Base-by-base conservation (phyloP, 2,888 invertebrate genomes). In the Drosophila suboccidentalis region DNA sequence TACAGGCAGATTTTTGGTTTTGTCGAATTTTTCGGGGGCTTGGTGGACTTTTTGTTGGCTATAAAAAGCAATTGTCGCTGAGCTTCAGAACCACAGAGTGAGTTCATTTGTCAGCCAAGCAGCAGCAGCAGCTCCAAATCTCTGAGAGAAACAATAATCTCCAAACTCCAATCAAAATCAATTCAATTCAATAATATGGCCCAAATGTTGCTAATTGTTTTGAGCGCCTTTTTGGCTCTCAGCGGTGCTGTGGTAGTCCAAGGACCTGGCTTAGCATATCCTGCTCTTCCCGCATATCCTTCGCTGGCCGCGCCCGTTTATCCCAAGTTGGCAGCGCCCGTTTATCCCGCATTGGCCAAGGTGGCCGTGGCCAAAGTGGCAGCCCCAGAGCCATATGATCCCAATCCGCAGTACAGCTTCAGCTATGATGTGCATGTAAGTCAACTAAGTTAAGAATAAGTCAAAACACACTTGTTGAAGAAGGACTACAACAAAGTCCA, bases 341-440 rank as follows among this genome's bases (percentile, higher is more conserved):
- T 85, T 3, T 88, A 80, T 64, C 90, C 89, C 6, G 75, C 68
- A 4, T 34, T 90, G 49, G 84, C 89, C 38, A 89, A 89, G 68
- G 68, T 91, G 46, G 90, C 88, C 4, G 79, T 91, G 34, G 90
- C 92, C 55, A 91, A 91, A 63, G 88, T 90, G 57, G 92, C 92
- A 32, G 90, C 76, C 3, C 92, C 92, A 22, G 89, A 90, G 58
- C 91, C 90, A 51, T 78, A 91, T 80, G 94, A 94, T 90, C 93
- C 94, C 41, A 93, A 94, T 91, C 94, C 94, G 59, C 93, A 94
- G 82, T 94, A 94, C 91, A 93, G 93, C 77, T 94, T 92, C 92
- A 93, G 93, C 71, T 94, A 94, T 77, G 94, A 93, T 86, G 93
- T 94, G 44, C 93, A 94, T 83, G 94, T 92, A 68, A 91, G 92